These are phyloP conservation scores for Callaeas wilsoni DNA, from an alignment of 2,113 vertebrate genomes.

Conservation along the genomic window DNA sequence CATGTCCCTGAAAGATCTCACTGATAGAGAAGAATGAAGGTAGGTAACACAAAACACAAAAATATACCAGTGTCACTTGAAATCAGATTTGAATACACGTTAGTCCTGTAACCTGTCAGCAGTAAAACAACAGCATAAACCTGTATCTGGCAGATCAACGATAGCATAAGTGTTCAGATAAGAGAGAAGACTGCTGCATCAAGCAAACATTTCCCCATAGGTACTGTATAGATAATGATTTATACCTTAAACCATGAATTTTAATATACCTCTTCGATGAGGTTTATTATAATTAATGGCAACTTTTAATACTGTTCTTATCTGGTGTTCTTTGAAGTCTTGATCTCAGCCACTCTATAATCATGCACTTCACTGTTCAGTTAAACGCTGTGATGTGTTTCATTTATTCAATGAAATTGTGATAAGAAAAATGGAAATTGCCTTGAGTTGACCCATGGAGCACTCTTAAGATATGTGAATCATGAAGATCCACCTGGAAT, in stretches of 20 bases:
- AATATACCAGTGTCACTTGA: background rate
- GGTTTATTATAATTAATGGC: background rate
- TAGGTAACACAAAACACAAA: background rate
- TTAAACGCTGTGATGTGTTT: background rate
- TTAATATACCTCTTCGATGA: background rate
- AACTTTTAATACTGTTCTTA: background rate
- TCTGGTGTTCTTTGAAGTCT: background rate
- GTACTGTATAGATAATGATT: background rate
- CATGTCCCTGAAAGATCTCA: background rate
- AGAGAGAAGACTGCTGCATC: background rate
- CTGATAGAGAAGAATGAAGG: background rate
- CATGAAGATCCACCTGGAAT: background rate
- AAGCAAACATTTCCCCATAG: background rate
- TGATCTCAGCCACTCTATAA: background rate
- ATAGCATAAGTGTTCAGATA: background rate
- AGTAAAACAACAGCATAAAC: background rate
- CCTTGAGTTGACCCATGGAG: background rate
- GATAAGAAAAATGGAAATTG: background rate
- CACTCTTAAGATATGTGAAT: background rate
- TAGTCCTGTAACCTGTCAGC: background rate
- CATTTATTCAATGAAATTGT: background rate
- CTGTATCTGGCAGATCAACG: rapidly evolving
- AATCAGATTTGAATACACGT: background rate
- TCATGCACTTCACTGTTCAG: background rate
- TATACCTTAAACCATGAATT: background rate